These are phyloP conservation scores for Nasonia oneida DNA, from an alignment of 2,888 invertebrate species.

Conservation along the genomic window DNA sequence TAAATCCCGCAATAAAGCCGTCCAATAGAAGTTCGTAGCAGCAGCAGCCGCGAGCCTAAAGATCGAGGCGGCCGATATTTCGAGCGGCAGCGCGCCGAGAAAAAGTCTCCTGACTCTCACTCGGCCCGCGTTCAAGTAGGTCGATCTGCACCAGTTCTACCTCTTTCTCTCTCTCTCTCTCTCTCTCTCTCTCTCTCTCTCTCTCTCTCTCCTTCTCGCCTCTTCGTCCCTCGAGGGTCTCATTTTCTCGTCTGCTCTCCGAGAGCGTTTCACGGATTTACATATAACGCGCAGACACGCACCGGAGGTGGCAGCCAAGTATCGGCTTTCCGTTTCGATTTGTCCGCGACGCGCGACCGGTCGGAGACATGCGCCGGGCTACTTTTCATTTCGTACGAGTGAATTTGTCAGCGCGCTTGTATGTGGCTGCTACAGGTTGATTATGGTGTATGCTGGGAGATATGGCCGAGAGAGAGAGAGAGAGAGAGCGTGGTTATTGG, in stretches of 20 bases:
- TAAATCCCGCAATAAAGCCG: not conserved
- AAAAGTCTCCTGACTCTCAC: slow-evolving; percentile 54
- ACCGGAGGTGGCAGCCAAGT: not conserved
- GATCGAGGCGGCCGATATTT: slow-evolving; percentile 45
- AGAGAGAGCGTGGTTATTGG: not conserved
- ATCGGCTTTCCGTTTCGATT: slow-evolving; percentile 49
- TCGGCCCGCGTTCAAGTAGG: slow-evolving; percentile 63
- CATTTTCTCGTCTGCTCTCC: not conserved
- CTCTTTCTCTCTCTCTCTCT: slow-evolving; percentile 21
- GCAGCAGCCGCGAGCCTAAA: not conserved
- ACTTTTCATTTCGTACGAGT: slow-evolving; percentile 43
- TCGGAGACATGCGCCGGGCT: slow-evolving; percentile 4
- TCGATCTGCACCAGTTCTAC: slow-evolving; percentile 64
- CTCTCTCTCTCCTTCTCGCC: slow-evolving; percentile 3
- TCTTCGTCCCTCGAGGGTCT: not conserved
- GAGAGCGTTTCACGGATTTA: slow-evolving; percentile 39
- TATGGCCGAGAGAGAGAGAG: not conserved
- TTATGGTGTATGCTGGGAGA: not conserved
- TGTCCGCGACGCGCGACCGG: slow-evolving; percentile 24
- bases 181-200: slow-evolving; percentile 35
- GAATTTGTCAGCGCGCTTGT: slow-evolving; percentile 48
- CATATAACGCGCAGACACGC: not conserved
- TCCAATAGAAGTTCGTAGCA: slow-evolving; percentile 12
- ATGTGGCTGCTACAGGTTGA: not conserved
- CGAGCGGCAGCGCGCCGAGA: slow-evolving; percentile 28